phyloP scores from a whole-genome alignment of 2,113 vertebrate genomes.

The Donacobius atricapilla region DNA sequence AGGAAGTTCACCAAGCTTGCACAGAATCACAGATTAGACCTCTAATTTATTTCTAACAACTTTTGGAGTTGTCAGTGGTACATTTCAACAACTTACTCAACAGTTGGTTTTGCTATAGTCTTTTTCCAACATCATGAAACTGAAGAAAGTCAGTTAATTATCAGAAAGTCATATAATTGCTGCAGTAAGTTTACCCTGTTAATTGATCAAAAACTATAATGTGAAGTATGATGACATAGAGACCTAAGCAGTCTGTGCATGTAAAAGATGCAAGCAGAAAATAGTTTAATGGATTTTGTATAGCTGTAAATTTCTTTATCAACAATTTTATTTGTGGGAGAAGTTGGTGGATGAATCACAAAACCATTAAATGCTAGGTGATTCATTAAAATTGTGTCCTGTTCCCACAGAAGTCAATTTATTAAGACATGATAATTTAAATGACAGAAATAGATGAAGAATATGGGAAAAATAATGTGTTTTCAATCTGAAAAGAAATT shows the following conservation, averaged over 20 bases:
- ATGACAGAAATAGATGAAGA: background rate
- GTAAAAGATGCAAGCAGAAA: background rate
- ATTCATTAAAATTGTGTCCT: background rate
- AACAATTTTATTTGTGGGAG: background rate
- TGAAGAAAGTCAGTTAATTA: background rate
- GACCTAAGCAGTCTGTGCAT: background rate
- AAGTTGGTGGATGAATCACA: background rate
- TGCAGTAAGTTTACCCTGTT: background rate
- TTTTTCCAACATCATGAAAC: background rate
- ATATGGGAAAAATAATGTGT: background rate
- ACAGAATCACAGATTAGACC: background rate
- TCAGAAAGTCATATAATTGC: background rate
- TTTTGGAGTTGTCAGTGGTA: background rate
- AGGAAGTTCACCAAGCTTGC: background rate
- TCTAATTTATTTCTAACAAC: background rate
- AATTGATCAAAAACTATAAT: background rate
- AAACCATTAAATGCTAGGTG: background rate
- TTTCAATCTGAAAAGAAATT: background rate
- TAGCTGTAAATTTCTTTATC: background rate
- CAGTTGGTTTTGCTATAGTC: background rate
- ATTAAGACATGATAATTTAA: background rate
- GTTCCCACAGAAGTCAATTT: background rate
- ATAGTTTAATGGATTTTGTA: background rate
- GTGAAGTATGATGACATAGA: background rate
- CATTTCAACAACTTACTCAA: background rate